phyloP scores from a whole-genome alignment of 2,888 invertebrate species.

The Pegoplata infirma region DNA sequence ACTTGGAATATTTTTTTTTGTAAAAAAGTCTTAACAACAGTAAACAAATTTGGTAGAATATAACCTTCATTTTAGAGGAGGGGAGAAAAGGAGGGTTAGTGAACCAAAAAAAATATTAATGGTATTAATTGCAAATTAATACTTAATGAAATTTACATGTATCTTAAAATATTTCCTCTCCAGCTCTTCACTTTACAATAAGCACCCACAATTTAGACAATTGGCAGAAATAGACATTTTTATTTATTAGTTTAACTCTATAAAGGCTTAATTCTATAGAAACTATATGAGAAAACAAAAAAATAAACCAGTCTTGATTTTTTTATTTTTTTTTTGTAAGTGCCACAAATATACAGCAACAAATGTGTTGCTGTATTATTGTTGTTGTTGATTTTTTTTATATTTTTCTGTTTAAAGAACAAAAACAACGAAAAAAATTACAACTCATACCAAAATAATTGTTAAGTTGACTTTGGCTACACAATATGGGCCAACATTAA shows the following conservation, averaged over 20 bases:
- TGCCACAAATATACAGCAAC: constrained; percentile 4
- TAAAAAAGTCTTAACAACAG: constrained; percentile 24
- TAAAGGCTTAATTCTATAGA: constrained; percentile 56
- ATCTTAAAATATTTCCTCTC: not conserved
- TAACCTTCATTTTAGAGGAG: not conserved
- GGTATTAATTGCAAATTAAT: constrained; percentile 62
- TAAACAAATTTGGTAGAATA: constrained; percentile 33
- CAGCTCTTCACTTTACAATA: not conserved
- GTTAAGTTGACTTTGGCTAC: constrained; percentile 60
- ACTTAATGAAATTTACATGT: constrained; percentile 11
- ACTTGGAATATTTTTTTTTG: constrained; percentile 51
- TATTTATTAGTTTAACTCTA: constrained; percentile 52
- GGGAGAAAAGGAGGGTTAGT: not conserved
- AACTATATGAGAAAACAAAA: no score
- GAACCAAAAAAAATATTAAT: constrained; percentile 31
- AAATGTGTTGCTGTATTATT: no score
- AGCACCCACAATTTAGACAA: constrained; percentile 50
- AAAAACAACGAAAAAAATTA: not conserved
- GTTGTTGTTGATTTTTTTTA: not conserved
- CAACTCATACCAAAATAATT: constrained; percentile 51
- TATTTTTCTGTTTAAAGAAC: not conserved
- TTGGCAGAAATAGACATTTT: constrained; percentile 47
- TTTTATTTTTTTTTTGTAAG: no score
- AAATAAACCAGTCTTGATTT: constrained; percentile 60
- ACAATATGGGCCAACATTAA: constrained; percentile 61